Base-by-base conservation (phyloP, 2,888 invertebrate species). In the Phorcus lineatus region DNA sequence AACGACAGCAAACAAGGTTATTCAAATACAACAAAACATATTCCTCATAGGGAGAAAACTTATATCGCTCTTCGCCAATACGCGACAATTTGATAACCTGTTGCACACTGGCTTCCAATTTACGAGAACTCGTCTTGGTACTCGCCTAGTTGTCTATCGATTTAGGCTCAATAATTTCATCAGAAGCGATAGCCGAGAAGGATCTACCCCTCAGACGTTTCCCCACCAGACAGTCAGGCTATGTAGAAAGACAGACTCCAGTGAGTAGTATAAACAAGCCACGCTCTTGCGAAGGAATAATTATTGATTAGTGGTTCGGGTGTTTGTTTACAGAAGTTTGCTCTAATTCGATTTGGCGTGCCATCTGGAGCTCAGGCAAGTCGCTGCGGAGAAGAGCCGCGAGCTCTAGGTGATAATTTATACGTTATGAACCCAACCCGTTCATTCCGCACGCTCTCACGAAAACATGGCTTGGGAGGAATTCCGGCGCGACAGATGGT, bases 321-420 rank as follows among this genome's bases (percentile, higher is more conserved):
- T 62, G 28, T 62, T 62, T 62, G 62, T 62, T 62, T 62, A 62
- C 62, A 62, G 62, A 62, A 62, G 62, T 28, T 62, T 24, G 16
- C 28, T 31, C 62, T 62, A 22, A 62, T 62, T 62, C 62, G 62
- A 62, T 62, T 62, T 62, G 62, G 24, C 62, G 62, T 28, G 62
- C 62, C 62, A 62, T 62, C 62, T 62, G 62, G 24, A 24, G 11
- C 62, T 28, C 2, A 28, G 24, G 28, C 62, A 62, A 28, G 28
- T 62, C 28, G 28, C 47, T 47, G 47, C 13, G 47, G 47, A 47
- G 47, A 47, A 47, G 13, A 6, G 13, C 47, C 47, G 47, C 11
- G 47, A 47, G 47, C 47, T 1, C 47, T 47, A 47, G 47, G 47
- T 47, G 47, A 47, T 47, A 47, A 47, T 47, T 47, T 47, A 47